Evolutionary conservation across 2,888 invertebrate genomes (phyloP), one percentile per base, ranked within the genome.

Genomic region (Agrilus cyanescens): DNA sequence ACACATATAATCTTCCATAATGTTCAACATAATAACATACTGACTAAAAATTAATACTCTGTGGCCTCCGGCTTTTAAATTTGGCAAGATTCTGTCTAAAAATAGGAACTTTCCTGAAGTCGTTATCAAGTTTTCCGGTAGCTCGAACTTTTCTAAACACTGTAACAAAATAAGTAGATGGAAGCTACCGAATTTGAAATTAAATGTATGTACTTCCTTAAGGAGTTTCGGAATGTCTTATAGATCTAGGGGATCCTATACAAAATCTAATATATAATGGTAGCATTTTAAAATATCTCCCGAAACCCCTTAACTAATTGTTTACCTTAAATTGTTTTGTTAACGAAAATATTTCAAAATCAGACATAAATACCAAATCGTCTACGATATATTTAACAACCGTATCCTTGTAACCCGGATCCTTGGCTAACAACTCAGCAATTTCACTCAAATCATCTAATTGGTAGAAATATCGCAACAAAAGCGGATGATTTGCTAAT

Each of bases 31-130:
- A 76, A 93, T 90, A 29, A 89, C 88, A 69, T 96, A 97, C 73
- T 97, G 97, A 62, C 91, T 93, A 71, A 97, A 97, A 52, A 97
- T 75, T 45, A 97, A 71, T 49, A 94, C 88, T 12, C 94, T 75
- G 63, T 88, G 86, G 0, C 83, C 85, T 0, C 74, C 78, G 6
- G 67, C 66, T 62, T 88, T 81, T 47, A 93, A 68, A 44, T 75
- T 69, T 0, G 85, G 82, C 46, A 97, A 66, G 57, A 90, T 66
- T 51, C 73, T 71, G 60, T 94, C 91, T 43, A 97, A 66, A 60
- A 80, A 78, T 29, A 70, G 60, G 60, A 95, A 85, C 70, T 97
- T 97, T 1, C 94, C 95, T 0, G 94, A 90, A 47, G 82, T 76
- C 33, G 82, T 66, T 52, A 96, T 82, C 12, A 83, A 60, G 32